Evolutionary conservation across 2,113 vertebrate genomes (phyloP).

Genomic region (Etheostoma cragini): DNA sequence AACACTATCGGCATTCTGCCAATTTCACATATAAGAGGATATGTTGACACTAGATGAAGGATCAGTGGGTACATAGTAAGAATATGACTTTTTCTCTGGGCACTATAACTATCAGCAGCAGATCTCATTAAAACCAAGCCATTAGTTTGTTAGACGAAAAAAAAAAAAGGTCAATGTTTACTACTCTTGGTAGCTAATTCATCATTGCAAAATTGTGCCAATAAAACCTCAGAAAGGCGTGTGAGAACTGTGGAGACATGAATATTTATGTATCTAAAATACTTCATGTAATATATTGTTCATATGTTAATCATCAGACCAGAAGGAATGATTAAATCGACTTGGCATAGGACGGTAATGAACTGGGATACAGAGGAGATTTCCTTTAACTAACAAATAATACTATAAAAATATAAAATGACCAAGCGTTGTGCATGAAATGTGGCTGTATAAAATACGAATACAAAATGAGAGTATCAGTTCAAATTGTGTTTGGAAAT

Average conservation of each 20-base stretch:
- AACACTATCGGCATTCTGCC: not conserved
- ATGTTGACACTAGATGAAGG: not conserved
- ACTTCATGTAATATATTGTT: not conserved
- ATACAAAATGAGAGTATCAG: conserved; percentile 16
- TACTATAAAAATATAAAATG: not conserved
- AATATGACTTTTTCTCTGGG: not conserved
- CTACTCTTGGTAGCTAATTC: not conserved
- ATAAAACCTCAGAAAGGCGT: not conserved
- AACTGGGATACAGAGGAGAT: not conserved
- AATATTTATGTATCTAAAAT: not conserved
- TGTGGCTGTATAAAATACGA: conserved; percentile 19
- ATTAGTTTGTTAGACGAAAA: not conserved
- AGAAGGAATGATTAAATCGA: not conserved
- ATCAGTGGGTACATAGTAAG: not conserved
- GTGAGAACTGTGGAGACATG: not conserved
- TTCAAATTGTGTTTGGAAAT: conserved; percentile 32
- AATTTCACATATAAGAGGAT: not conserved
- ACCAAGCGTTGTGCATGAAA: not conserved
- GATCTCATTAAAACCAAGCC: not conserved
- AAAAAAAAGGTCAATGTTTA: not conserved
- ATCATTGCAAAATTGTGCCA: not conserved
- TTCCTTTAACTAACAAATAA: not conserved
- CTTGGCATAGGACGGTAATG: not conserved
- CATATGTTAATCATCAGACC: not conserved
- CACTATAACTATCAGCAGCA: not conserved